Conservation (phyloP, 2,113 vertebrate species). For the Diphyllodes magnificus region DNA sequence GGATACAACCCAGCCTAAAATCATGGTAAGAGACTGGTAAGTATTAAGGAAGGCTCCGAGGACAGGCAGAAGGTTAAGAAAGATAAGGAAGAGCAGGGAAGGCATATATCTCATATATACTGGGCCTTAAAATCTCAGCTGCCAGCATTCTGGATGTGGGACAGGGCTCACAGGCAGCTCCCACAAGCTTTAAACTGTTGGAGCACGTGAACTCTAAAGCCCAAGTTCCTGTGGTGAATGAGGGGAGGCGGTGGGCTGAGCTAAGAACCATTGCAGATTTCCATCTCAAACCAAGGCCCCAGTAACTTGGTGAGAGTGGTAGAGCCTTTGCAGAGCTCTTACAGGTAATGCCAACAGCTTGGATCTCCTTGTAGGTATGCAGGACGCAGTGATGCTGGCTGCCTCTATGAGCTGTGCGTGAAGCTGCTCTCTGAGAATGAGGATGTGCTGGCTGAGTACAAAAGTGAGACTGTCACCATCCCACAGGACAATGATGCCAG, state of each 20-base stretch:
- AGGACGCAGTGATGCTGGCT: slow-evolving; percentile 66
- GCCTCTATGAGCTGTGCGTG: slow-evolving; percentile 71
- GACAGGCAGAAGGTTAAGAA: not conserved
- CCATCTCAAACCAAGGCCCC: not conserved
- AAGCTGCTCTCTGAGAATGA: slow-evolving; percentile 70
- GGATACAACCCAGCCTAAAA: slow-evolving; percentile 80
- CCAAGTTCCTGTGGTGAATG: not conserved
- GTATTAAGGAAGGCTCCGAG: not conserved
- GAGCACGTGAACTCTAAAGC: not conserved
- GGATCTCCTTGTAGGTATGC: slow-evolving; percentile 65
- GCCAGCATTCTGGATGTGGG: not conserved
- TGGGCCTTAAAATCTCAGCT: not conserved
- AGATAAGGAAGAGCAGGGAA: not conserved
- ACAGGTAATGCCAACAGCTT: not conserved
- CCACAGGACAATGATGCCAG: slow-evolving; percentile 5
- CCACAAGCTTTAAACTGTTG: not conserved
- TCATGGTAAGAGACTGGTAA: slow-evolving; percentile 90
- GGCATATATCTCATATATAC: not conserved
- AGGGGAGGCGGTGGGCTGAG: not conserved
- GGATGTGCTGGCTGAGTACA: slow-evolving; percentile 72
- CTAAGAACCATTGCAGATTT: not conserved
- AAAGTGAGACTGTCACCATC: slow-evolving; percentile 69
- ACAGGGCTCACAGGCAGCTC: not conserved
- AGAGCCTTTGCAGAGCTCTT: not conserved
- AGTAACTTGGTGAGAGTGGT: not conserved